A percentile compares a stretch with the other conserved stretches of the same genome.
Evolutionary conservation across 2,113 vertebrate species (phyloP).

Genomic region (Promerops cafer): DNA sequence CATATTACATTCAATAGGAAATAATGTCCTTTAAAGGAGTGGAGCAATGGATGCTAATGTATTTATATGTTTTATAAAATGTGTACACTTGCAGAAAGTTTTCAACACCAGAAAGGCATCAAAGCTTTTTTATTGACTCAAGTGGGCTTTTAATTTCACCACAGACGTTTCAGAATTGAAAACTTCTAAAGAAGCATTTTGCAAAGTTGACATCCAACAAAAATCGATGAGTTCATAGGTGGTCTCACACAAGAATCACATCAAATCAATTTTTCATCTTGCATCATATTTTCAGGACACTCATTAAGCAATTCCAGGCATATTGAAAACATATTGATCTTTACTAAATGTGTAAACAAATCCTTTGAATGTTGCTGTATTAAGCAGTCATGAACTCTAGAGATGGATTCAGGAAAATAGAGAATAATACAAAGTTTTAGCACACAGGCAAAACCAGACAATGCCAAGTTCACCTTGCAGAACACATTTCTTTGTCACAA

Average conservation of each 20-base stretch:
- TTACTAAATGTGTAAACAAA: conserved; percentile 9
- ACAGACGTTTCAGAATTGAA: not conserved
- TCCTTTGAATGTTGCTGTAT: not conserved
- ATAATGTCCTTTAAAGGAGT: not conserved
- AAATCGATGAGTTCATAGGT: conserved; percentile 18
- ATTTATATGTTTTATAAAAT: not conserved
- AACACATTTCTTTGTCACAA: not conserved
- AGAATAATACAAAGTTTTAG: not conserved
- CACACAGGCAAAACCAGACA: not conserved
- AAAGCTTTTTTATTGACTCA: not conserved
- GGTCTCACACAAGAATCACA: not conserved
- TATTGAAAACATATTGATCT: conserved; percentile 24
- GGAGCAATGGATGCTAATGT: not conserved
- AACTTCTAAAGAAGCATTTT: not conserved
- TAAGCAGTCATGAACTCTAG: not conserved
- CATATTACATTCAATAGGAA: not conserved
- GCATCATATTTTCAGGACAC: not conserved
- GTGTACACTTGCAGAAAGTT: not conserved
- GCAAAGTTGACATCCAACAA: not conserved
- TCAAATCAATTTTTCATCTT: conserved; percentile 33
- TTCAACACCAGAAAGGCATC: not conserved
- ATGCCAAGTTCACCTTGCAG: not conserved
- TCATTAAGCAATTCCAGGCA: conserved; percentile 16
- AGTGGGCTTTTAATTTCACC: not conserved
- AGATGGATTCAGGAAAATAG: not conserved